A percentile compares a stretch with the other conserved stretches of the same genome.
phyloP scores from a whole-genome alignment of 1,140 invertebrate species.

The Drosophila tani region DNA sequence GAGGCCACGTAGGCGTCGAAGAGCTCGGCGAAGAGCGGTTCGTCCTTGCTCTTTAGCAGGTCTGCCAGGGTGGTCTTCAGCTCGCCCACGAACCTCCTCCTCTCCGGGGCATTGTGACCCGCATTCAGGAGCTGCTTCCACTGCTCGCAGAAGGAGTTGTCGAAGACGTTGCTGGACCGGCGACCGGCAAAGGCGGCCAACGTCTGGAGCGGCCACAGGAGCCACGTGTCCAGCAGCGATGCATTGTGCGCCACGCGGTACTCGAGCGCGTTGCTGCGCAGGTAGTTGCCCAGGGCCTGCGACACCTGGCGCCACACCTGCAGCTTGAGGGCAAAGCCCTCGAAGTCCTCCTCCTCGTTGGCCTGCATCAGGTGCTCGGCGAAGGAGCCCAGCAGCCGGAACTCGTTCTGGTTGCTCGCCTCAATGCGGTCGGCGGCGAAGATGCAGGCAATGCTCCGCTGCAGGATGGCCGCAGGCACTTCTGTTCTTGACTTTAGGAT shows the following conservation, averaged over 20 bases:
- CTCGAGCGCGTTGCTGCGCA: conserved; percentile 64
- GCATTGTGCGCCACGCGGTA: conserved; percentile 61
- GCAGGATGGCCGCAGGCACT: conserved; percentile 60
- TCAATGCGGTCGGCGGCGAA: conserved; percentile 45
- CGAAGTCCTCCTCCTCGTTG: conserved; percentile 76
- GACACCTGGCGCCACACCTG: conserved; percentile 68
- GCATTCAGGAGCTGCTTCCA: conserved; percentile 71
- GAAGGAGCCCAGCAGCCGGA: conserved; percentile 51
- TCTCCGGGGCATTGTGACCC: conserved; percentile 57
- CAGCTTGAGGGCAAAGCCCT: conserved; percentile 66
- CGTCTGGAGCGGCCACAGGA: conserved; percentile 72
- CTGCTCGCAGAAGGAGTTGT: conserved; percentile 60
- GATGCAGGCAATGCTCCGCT: conserved; percentile 51
- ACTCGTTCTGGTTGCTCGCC: conserved; percentile 49
- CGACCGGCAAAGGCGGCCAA: conserved; percentile 67
- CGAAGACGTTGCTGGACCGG: conserved; percentile 54
- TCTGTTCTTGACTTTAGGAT: conserved; percentile 51
- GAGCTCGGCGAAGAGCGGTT: conserved; percentile 61
- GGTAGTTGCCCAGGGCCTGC: conserved; percentile 43
- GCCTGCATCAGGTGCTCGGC: conserved; percentile 60
- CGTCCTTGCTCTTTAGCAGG: conserved; percentile 63
- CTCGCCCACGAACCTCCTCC: conserved; percentile 55
- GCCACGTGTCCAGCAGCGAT: conserved; percentile 63
- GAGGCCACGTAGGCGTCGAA: conserved; percentile 69
- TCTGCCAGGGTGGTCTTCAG: conserved; percentile 49